Conservation (phyloP, 2,797 vertebrate genomes). For the Rhinatrema bivittatum region DNA sequence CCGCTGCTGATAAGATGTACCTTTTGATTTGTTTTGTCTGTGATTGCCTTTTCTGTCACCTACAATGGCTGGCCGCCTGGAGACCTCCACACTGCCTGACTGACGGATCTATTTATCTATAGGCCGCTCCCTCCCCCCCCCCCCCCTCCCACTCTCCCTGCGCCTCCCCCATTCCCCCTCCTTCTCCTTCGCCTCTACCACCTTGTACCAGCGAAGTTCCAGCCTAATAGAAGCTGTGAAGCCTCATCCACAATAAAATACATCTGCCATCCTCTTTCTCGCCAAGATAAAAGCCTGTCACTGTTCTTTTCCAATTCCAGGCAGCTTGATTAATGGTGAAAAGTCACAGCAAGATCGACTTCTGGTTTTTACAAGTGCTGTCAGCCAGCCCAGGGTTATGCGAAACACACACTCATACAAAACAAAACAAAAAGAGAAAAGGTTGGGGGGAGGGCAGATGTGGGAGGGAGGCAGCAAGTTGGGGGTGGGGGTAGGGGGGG, state of each 20-base stretch:
- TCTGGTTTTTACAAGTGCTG: conserved; percentile 53
- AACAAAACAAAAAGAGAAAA: conserved; percentile 53
- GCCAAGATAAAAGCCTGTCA: conserved; percentile 63
- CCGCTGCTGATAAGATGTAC: conserved; percentile 62
- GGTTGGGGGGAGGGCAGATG: conserved; percentile 33
- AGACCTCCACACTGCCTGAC: conserved; percentile 53
- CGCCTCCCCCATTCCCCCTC: conserved; percentile 24
- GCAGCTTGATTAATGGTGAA: conserved; percentile 67
- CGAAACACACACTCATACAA: conserved; percentile 42
- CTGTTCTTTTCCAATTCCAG: conserved; percentile 58
- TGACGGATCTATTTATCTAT: conserved; percentile 64
- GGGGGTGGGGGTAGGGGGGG: conserved; percentile 10
- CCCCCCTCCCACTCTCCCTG: conserved; percentile 8
- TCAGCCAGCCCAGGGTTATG: conserved; percentile 47
- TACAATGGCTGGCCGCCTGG: conserved; percentile 53
- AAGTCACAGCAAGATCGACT: conserved; percentile 58
- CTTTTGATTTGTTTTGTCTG: conserved; percentile 61
- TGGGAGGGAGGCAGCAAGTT: background rate
- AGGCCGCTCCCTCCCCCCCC: conserved; percentile 43
- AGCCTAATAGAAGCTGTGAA: conserved; percentile 51
- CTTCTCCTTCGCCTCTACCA: conserved; percentile 6
- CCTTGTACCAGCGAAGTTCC: no score
- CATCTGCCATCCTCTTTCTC: conserved; percentile 57
- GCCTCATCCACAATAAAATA: conserved; percentile 59
- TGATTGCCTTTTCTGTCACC: conserved; percentile 66